Evolutionary conservation across 30 jellyfish, hydroid and myxozoan genomes (phyloP), one percentile per base, ranked within the genome.

Genomic region (Cassiopea andromeda): DNA sequence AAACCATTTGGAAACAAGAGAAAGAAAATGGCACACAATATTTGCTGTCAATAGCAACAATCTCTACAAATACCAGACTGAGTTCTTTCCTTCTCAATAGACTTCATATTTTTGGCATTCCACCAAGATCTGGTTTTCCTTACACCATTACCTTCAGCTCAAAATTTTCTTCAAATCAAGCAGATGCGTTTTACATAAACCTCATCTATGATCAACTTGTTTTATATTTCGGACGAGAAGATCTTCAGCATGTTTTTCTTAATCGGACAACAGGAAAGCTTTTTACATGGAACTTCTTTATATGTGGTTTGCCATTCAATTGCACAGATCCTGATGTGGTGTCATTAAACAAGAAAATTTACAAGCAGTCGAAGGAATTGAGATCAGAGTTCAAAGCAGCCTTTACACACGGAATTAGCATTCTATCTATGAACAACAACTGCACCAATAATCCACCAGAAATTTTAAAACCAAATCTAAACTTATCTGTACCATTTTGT

Each of bases 401-500:
- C 0, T 77, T 87, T 64, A 85, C 77, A 47, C 43, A 17, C 69
- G 78, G 85, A 5, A 71, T 87, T 73, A 77, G 10, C 6, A 73
- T 87, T n/a, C 17, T 2, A 7, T 70, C 80, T 16, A 88, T 87
- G 8, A 71, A 46, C 12, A 77, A 58, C 77, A 87, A 60, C 70
- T 87, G 94, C 38, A 75, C 60, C 16, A 85, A 85, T 71, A 69
- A 38, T 47, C 97, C 97, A 19, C 93, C 92, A 14, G 69, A 46
- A 49, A 76, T 78, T 27, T 78, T 47, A 45, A 66, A 48, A 8
- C 60, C 54, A 58, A 69, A 91, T 46, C 76, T 87, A 15, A 86
- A 83, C 45, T 64, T 94, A 2, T 77, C 94, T 1, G 73, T 94
- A 61, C 96, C 97, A 5, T 92, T 83, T 7, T 94, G 99, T 76